Percentiles rank a stretch among this genome's conserved stretches.
Conservation (phyloP, 1,140 invertebrate genomes). For the Chironomus tepperi region DNA sequence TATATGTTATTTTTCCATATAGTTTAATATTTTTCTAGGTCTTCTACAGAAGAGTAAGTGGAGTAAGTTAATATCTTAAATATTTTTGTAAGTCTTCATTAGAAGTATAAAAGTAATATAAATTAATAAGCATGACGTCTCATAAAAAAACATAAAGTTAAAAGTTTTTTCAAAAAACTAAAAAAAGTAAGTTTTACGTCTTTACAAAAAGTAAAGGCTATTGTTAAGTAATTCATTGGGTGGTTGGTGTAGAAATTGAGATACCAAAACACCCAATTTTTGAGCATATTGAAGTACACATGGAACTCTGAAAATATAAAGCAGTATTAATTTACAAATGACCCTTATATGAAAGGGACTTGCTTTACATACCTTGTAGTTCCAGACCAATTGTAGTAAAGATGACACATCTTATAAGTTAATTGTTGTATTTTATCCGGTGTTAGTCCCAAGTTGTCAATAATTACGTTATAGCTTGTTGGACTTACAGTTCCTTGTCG, state of each 20-base stretch:
- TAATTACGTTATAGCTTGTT: constrained; percentile 69
- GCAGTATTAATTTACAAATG: background rate
- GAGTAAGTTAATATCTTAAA: too few species aligned
- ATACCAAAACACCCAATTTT: constrained; percentile 71
- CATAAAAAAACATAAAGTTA: background rate
- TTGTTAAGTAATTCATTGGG: background rate
- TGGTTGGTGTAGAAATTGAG: constrained; percentile 56
- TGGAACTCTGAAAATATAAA: constrained; percentile 51
- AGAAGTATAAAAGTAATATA: too few species aligned
- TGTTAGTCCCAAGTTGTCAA: constrained; percentile 50
- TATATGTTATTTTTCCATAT: too few species aligned
- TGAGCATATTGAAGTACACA: constrained; percentile 82
- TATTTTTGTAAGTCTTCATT: too few species aligned
- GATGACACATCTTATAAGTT: constrained; percentile 70
- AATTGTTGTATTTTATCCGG: constrained; percentile 63
- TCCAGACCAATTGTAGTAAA: constrained; percentile 77
- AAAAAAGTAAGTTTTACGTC: background rate
- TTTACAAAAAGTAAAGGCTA: background rate
- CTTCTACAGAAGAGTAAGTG: too few species aligned
- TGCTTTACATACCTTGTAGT: constrained; percentile 45
- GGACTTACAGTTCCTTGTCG: constrained; percentile 72
- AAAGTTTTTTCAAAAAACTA: background rate
- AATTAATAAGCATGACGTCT: too few species aligned
- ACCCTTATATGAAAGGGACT: background rate
- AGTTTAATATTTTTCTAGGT: too few species aligned